phyloP scores from a whole-genome alignment of 2,113 vertebrate species.

The Dromiciops gliroides region DNA sequence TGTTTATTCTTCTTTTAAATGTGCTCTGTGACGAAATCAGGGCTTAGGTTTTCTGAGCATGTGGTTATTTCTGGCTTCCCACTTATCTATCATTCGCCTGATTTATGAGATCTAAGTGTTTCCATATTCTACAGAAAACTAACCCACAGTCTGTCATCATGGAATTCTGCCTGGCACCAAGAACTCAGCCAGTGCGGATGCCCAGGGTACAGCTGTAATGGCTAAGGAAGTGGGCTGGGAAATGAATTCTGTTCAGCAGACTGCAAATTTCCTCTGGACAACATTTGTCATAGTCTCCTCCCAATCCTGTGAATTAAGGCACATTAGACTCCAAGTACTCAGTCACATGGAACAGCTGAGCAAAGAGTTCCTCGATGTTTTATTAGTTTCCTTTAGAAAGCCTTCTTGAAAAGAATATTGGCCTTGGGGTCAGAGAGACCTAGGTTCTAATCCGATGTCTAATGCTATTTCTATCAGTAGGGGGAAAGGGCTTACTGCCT shows the following conservation, averaged over 20 bases:
- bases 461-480: background rate
- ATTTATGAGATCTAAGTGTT: background rate
- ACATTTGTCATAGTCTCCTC: background rate
- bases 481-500: background rate
- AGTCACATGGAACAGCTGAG: background rate
- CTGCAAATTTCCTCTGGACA: background rate
- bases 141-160: background rate
- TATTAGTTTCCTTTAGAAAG: background rate
- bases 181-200: background rate
- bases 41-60: slow-evolving; percentile 8
- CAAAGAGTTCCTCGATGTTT: background rate
- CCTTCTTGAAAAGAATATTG: background rate
- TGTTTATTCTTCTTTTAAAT: slow-evolving; percentile 17
- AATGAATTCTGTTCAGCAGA: background rate
- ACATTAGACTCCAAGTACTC: background rate
- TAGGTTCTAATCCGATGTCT: background rate
- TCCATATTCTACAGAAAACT: background rate
- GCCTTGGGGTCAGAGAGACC: background rate
- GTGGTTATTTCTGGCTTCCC: slow-evolving; percentile 4
- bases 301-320: background rate
- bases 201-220: background rate
- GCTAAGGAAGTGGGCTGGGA: background rate
- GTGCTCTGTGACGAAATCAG: background rate
- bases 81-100: background rate
- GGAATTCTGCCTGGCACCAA: background rate